Evolutionary conservation across 2,888 invertebrate genomes (phyloP).

Genomic region (Troides helena): DNA sequence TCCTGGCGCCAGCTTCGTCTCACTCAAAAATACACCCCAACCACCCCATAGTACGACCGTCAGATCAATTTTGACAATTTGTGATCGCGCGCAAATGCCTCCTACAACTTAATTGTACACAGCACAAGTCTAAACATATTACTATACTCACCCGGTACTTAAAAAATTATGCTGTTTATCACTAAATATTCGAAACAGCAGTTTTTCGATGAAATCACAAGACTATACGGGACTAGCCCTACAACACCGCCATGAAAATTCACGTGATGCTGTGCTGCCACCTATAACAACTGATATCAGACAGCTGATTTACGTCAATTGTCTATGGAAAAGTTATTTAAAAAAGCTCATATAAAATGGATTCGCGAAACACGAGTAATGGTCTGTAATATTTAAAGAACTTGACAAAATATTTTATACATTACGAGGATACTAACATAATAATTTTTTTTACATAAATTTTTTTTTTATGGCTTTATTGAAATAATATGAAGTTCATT

Average conservation of each 20-base stretch:
- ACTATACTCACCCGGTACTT: conserved; percentile 70
- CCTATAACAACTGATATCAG: conserved; percentile 71
- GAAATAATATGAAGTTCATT: too few relatives aligned
- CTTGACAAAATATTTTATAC: not conserved
- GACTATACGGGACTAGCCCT: conserved; percentile 80
- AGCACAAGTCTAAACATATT: conserved; percentile 38
- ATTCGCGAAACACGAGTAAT: not conserved
- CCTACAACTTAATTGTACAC: conserved; percentile 36
- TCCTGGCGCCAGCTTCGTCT: conserved; percentile 62
- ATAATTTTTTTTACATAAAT: too few relatives aligned
- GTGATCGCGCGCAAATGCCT: conserved; percentile 67
- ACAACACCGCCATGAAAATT: conserved; percentile 81
- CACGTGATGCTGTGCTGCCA: conserved; percentile 83
- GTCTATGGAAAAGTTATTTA: conserved; percentile 58
- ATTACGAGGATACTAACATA: not conserved
- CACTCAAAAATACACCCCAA: conserved; percentile 62
- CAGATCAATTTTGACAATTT: conserved; percentile 67
- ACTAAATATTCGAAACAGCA: conserved; percentile 73
- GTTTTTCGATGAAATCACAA: conserved; percentile 79
- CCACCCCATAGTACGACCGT: conserved; percentile 60
- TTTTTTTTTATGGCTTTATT: too few relatives aligned
- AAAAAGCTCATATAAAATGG: not conserved
- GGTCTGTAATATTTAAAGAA: not conserved
- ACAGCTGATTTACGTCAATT: conserved; percentile 81
- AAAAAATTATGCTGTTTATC: conserved; percentile 73